Conservation (phyloP, 2,797 vertebrate genomes). For the Tangara arthus region DNA sequence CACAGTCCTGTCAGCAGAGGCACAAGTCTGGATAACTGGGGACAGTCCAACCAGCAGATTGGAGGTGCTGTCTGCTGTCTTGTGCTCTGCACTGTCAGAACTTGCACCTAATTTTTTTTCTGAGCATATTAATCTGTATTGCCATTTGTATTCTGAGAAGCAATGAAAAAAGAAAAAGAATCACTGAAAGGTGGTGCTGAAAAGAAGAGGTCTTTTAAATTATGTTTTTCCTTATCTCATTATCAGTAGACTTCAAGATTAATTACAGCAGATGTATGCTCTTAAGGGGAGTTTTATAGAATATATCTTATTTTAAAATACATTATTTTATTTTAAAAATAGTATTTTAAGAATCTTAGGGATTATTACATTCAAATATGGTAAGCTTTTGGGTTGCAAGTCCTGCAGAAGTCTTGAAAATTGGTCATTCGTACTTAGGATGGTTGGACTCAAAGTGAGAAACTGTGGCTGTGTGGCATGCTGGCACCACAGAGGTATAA, state of each 20-base stretch:
- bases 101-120: not conserved
- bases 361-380: not conserved
- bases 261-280: not conserved
- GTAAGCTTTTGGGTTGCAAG: not conserved
- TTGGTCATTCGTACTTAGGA: not conserved
- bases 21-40: not conserved
- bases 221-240: not conserved
- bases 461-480: not conserved
- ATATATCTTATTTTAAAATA: not conserved
- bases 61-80: not conserved
- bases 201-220: not conserved
- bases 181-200: not conserved
- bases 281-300: not conserved
- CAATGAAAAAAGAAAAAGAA: not conserved
- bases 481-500: not conserved
- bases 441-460: not conserved
- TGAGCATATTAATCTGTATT: not conserved
- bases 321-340: not conserved
- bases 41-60: not conserved
- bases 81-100: not conserved
- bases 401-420: not conserved
- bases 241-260: not conserved
- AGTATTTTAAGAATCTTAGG: not conserved
- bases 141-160: not conserved
- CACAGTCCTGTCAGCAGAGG: not conserved